Evolutionary conservation across 1,140 invertebrate genomes (phyloP), one percentile per base, ranked within the genome.

Genomic region (Marisa cornuarietis): DNA sequence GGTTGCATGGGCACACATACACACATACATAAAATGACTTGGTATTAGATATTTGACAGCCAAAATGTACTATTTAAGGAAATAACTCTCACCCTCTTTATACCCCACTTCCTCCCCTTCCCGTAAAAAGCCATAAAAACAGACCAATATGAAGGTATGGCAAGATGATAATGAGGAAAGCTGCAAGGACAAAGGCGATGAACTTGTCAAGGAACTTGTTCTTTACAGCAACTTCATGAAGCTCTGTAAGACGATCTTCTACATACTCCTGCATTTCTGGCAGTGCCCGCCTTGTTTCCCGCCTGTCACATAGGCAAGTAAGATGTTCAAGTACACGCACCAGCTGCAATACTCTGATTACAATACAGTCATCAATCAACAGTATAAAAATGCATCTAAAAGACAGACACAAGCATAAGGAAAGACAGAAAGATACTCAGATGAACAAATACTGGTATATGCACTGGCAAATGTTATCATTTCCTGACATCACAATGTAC

Each of bases 71-170:
- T n/a, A n/a, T n/a, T n/a, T n/a, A n/a, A 65, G 31, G n/a, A 2
- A 22, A 42, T 7, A 18, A 73, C 22, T n/a, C 52, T 31, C 24
- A 49, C 42, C 16, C 52, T 6, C 22, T 74, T 51, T 16, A 22
- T 18, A 22, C 42, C 18, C 31, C 20, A 42, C 14, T 22, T 18
- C 22, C 20, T 18, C 24, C 52, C 31, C 14, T 69, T 58, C 71
- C 62, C 65, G 26, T 66, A 71, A 42, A 42, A 42, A 42, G 58
- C 24, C n/a, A n/a, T 54, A 22, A n/a, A 58, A 69, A 78, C 82
- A 79, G 81, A 88, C 89, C 89, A 69, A 90, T 87, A 72, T 90
- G 89, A 22, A 90, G 24, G 78, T 87, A 87, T 6, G 89, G 89
- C 49, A 90, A 80, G 20, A 86, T 20, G 20, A 83, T 66, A 14